A percentile compares a stretch with the other conserved stretches of the same genome.
phyloP scores from a whole-genome alignment of 2,797 vertebrate genomes.

The Spinus pinus region DNA sequence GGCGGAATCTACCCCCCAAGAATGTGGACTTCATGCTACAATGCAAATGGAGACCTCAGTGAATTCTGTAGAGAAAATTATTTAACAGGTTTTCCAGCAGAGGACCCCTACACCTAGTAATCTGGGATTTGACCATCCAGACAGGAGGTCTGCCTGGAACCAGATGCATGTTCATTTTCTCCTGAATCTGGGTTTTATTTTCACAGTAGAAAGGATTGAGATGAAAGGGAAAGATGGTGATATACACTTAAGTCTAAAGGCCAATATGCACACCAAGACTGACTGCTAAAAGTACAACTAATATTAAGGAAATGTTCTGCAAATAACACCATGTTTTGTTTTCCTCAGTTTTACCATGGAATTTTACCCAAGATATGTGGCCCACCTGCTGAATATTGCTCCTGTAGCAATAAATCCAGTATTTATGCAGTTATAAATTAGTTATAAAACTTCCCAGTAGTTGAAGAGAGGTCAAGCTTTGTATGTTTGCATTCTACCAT shows the following conservation, averaged over 20 bases:
- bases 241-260: neutral
- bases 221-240: neutral
- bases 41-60: neutral
- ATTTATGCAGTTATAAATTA: neutral
- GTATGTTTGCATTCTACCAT: neutral
- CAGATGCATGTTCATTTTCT: neutral
- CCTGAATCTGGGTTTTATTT: neutral
- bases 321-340: neutral
- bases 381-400: neutral
- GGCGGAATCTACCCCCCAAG: neutral
- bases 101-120: neutral
- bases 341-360: neutral
- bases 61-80: neutral
- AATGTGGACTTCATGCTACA: neutral
- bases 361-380: neutral
- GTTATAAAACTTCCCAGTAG: neutral
- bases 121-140: neutral
- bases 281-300: neutral
- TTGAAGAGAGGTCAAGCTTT: neutral
- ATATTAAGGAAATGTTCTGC: neutral
- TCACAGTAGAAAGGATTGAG: neutral
- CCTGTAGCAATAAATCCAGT: neutral
- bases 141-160: neutral
- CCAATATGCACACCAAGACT: neutral
- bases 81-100: neutral